A percentile compares a stretch with the other conserved stretches of the same genome.
These are phyloP conservation scores for Lithodes maja DNA, from an alignment of 2,888 invertebrate species.

Conservation along the genomic window DNA sequence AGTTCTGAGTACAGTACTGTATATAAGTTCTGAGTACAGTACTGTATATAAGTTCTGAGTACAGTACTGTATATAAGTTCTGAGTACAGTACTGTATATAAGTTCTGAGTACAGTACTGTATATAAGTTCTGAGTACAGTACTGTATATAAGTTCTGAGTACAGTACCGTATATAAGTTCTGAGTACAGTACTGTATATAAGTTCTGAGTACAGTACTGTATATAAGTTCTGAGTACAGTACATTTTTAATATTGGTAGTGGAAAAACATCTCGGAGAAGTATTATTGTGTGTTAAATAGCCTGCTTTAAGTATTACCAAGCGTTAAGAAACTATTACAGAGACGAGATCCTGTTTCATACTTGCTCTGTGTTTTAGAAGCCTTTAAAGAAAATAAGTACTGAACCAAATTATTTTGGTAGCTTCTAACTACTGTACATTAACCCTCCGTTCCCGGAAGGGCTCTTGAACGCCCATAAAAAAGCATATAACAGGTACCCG, in stretches of 20 bases:
- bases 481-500: too few relatives aligned
- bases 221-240: neutral
- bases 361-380: slow-evolving; percentile 40
- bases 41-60: neutral
- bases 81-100: neutral
- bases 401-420: neutral
- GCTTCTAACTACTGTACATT: slow-evolving; percentile 48
- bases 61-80: neutral
- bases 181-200: neutral
- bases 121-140: neutral
- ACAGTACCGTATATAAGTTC: neutral
- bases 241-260: neutral
- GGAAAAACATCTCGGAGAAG: neutral
- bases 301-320: neutral
- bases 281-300: neutral
- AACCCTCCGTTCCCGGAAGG: too few relatives aligned
- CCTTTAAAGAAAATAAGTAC: slow-evolving; percentile 47
- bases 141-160: neutral
- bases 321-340: neutral
- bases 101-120: neutral
- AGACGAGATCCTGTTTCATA: slow-evolving; percentile 27
- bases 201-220: neutral
- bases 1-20: neutral
- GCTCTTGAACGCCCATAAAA: too few relatives aligned
- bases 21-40: neutral